A percentile compares a stretch with the other conserved stretches of the same genome.
Conservation (phyloP, 2,797 vertebrate genomes). For the Oreochromis mossambicus region DNA sequence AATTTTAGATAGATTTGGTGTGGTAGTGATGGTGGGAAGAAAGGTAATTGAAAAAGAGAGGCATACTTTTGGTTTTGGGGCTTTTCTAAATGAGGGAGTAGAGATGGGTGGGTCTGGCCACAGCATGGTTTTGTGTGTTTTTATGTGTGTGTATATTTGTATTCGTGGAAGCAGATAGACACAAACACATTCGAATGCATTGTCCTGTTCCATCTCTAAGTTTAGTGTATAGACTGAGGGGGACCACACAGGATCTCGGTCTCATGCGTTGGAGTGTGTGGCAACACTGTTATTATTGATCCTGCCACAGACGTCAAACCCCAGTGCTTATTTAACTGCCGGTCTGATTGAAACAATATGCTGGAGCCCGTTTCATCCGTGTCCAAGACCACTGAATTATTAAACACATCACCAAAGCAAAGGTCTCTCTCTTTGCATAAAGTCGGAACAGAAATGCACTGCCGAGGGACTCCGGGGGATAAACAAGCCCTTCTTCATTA, state of each 20-base stretch:
- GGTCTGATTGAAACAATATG: conserved; percentile 77
- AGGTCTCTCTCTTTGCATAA: conserved; percentile 53
- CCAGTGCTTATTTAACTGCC: conserved; percentile 64
- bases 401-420: conserved; percentile 66
- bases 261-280: conserved; percentile 53
- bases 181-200: conserved; percentile 54
- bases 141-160: conserved; percentile 27
- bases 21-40: conserved; percentile 61
- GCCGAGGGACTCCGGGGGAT: conserved; percentile 37
- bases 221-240: conserved; percentile 35
- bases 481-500: conserved; percentile 61
- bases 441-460: conserved; percentile 52
- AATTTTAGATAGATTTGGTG: conserved; percentile 51
- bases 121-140: conserved; percentile 44
- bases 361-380: conserved; percentile 64
- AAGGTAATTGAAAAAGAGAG: conserved; percentile 73
- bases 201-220: conserved; percentile 51
- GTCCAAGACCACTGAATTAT: conserved; percentile 73
- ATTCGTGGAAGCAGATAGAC: conserved; percentile 52
- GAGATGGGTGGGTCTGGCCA: conserved; percentile 68
- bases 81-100: conserved; percentile 65
- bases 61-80: conserved; percentile 66
- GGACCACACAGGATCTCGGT: conserved; percentile 70
- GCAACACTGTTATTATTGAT: conserved; percentile 70
- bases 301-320: conserved; percentile 63